phyloP scores from a whole-genome alignment of 2,888 invertebrate genomes.

The Gymnosoma rotundatum region DNA sequence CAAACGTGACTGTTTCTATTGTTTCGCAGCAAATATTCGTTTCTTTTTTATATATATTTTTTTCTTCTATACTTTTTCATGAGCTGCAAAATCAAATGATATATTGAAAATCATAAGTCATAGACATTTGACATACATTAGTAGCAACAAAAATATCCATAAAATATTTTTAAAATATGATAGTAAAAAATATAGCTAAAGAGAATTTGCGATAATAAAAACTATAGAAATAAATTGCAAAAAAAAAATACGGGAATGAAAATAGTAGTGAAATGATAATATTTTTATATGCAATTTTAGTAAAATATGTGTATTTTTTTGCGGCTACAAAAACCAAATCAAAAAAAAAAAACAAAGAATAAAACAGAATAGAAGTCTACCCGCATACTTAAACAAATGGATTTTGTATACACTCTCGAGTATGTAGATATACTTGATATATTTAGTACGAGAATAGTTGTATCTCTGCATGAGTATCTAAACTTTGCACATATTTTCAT shows the following conservation, averaged over 20 bases:
- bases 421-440: not conserved
- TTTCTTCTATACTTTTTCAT: conserved; percentile 7
- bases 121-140: conserved; percentile 69
- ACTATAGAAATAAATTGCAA: too few relatives aligned
- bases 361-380: not conserved
- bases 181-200: too few relatives aligned
- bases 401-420: not conserved
- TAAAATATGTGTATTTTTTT: conserved; percentile 49
- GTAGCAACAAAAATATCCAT: conserved; percentile 36
- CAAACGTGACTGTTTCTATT: conserved; percentile 64
- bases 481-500: conserved; percentile 28
- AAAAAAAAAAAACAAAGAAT: not conserved
- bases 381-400: not conserved
- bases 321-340: not conserved
- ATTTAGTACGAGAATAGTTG: not conserved
- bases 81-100: conserved; percentile 59
- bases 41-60: not conserved
- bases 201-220: too few relatives aligned
- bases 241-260: not conserved
- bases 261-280: conserved; percentile 46
- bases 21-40: not conserved
- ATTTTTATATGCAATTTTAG: conserved; percentile 55
- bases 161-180: not conserved
- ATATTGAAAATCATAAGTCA: conserved; percentile 69
- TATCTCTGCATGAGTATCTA: too few relatives aligned